Evolutionary conservation across 2,113 vertebrate genomes (phyloP).

Genomic region (Malaclemys terrapin): DNA sequence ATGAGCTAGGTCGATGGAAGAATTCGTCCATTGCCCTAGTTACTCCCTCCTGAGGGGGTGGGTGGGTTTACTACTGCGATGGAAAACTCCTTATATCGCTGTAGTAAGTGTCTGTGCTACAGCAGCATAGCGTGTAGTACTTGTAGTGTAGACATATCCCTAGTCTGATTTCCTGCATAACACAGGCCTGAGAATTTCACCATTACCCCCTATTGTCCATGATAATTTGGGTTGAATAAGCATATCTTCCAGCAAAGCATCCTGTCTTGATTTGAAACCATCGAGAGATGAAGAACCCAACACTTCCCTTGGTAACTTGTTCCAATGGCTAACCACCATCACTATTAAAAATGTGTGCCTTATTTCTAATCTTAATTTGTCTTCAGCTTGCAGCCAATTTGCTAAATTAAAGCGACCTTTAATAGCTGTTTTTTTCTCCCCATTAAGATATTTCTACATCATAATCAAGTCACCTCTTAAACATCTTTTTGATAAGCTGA

Average conservation of each 20-base stretch:
- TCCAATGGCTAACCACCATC: neutral
- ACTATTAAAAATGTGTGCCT: neutral
- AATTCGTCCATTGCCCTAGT: neutral
- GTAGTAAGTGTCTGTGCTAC: neutral
- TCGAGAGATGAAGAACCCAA: neutral
- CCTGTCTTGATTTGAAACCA: neutral
- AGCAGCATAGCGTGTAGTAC: neutral
- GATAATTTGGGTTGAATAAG: neutral
- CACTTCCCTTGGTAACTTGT: neutral
- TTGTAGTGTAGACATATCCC: neutral
- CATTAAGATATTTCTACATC: neutral
- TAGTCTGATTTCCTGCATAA: neutral
- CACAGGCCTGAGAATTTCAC: neutral
- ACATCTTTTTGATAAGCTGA: neutral
- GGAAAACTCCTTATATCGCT: neutral
- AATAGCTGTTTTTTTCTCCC: neutral
- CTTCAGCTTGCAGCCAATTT: neutral
- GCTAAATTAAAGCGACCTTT: neutral
- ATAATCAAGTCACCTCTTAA: neutral
- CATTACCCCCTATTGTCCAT: neutral
- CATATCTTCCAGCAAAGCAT: neutral
- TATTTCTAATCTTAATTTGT: neutral
- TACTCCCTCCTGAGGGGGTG: neutral
- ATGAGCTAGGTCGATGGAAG: neutral
- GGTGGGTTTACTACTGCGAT: neutral